Evolutionary conservation across 2,888 invertebrate species (phyloP), one percentile per base, ranked within the genome.

Genomic region (Harmothoe impar): DNA sequence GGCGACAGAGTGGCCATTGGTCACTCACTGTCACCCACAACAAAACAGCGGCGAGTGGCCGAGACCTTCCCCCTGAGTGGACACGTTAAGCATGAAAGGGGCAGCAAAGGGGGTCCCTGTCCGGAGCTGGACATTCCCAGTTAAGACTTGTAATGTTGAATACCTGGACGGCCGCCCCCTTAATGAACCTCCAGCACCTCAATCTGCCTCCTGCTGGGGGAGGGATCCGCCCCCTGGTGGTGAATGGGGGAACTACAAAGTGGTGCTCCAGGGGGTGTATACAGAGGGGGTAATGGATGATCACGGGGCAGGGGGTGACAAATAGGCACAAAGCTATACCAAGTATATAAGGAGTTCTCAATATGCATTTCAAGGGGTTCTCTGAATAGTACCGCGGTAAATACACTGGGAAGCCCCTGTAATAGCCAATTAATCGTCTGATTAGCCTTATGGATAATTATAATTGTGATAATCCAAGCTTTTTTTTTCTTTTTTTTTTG

Each of bases 131-230:
- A 62, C 62, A 62, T 62, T 62, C 15, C 3, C 1, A 62, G 62
- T 62, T 3, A 62, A n/a, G 15, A 62, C n/a, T 62, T 62, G 7
- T 20, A 3, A n/a, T 62, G 0, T 43, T 62, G 62, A 62, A 62
- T 7, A 15, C 23, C 62, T n/a, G 62, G 10, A 20, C 20, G 7
- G 12, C 62, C 62, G 62, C 62, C 62, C 62, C 20, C 62, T 62
- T 62, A 62, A 62, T 62, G 62, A 62, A 62, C 62, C n/a, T 62
- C 43, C n/a, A n/a, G 62, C 20, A n/a, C 62, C 20, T n/a, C 62
- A 62, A 62, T 20, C 62, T 62, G 62, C 15, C 62, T n/a, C 62
- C 62, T n/a, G n/a, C 62, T 62, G 62, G 62, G 62, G 1, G n/a
- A 1, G 3, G 20, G 62, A 62, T 62, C 62, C 62, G 62, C 20